These are phyloP conservation scores for Spodoptera picta DNA, from an alignment of 2,888 invertebrate genomes.

Conservation along the genomic window DNA sequence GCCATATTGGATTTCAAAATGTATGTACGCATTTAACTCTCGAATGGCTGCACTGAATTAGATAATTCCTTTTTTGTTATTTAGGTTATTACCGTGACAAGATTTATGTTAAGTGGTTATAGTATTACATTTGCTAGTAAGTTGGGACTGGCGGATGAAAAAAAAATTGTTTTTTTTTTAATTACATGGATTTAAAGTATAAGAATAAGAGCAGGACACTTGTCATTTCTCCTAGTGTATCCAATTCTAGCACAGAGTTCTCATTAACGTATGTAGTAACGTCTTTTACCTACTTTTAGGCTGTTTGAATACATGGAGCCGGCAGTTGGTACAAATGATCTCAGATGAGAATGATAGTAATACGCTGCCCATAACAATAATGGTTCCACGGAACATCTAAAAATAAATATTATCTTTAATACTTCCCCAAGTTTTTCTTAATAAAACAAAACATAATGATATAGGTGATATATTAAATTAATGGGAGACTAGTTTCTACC, in stretches of 20 bases:
- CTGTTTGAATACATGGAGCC: slow-evolving; percentile 8
- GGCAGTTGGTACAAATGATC: slow-evolving; percentile 4
- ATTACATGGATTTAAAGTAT: neutral
- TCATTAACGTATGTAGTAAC: slow-evolving; percentile 10
- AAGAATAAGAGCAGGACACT: too few relatives aligned
- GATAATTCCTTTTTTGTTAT: neutral
- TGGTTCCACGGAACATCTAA: slow-evolving; percentile 33
- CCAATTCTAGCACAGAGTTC: slow-evolving; percentile 29
- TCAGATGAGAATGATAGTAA: slow-evolving; percentile 17
- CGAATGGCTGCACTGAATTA: neutral
- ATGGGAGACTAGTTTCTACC: too few relatives aligned
- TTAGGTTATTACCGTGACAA: too few relatives aligned
- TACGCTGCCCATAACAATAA: neutral
- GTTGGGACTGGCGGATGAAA: too few relatives aligned
- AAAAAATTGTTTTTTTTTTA: neutral
- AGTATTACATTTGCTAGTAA: too few relatives aligned
- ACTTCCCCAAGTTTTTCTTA: neutral
- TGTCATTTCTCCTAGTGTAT: too few relatives aligned
- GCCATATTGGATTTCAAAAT: too few relatives aligned
- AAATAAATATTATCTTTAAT: slow-evolving; percentile 24
- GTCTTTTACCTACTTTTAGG: neutral
- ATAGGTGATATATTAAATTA: too few relatives aligned
- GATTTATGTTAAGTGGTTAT: too few relatives aligned
- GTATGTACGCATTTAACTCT: neutral
- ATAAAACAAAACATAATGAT: too few relatives aligned